phyloP scores from a whole-genome alignment of 2,888 invertebrate genomes.

The Eustalomyia histrio region DNA sequence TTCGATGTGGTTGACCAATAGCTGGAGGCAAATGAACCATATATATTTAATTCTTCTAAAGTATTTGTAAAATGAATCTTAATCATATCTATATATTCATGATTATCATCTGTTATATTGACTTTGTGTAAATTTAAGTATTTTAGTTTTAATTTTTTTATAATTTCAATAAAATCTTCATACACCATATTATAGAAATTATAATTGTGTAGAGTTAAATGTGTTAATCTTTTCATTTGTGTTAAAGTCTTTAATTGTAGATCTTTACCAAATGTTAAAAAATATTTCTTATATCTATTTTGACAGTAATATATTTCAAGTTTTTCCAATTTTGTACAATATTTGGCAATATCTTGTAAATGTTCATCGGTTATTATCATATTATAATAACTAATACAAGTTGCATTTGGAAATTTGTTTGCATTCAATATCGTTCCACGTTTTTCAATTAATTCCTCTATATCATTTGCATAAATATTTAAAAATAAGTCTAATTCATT shows the following conservation, averaged over 20 bases:
- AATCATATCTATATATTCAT: not conserved
- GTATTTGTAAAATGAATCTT: not conserved
- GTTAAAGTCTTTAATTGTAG: not conserved
- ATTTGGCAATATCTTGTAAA: not conserved
- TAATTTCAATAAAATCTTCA: not conserved
- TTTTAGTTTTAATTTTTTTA: not conserved
- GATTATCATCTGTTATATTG: not conserved
- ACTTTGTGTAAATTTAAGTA: not conserved
- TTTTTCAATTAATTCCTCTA: not conserved
- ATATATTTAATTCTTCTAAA: not conserved
- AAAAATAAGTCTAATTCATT: not conserved
- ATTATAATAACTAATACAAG: not conserved
- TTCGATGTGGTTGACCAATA: not conserved
- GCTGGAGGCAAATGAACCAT: not conserved
- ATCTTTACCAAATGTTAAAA: not conserved
- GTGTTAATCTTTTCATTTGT: not conserved
- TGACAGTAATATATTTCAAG: not conserved
- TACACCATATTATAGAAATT: not conserved
- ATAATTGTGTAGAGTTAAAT: constrained; percentile 4
- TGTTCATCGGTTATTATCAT: not conserved
- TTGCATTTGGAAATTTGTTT: not conserved
- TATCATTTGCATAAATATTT: not conserved
- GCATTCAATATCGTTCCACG: not conserved
- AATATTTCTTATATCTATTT: not conserved
- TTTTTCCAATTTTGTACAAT: not conserved